These are phyloP conservation scores for Drosophila flavopinicola DNA, from an alignment of 2,888 invertebrate species.

Conservation along the genomic window DNA sequence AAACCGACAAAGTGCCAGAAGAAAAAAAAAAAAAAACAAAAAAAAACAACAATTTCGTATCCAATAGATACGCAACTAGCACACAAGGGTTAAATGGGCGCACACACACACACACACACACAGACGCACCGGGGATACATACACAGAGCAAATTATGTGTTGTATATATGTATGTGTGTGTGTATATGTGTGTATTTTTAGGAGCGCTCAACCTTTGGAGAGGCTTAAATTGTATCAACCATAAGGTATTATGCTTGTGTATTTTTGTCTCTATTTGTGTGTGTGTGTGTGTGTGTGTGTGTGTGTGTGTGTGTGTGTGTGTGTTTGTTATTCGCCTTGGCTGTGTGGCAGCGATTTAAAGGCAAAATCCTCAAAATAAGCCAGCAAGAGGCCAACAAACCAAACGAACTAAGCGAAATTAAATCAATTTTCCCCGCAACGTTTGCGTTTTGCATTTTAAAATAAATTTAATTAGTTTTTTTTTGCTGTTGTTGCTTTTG, in stretches of 20 bases:
- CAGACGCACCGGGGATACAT: constrained; percentile 19
- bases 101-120: constrained; percentile 16
- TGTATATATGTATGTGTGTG: no score
- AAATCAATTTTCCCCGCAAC: constrained; percentile 52
- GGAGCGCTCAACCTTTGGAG: constrained; percentile 70
- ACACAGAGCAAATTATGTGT: constrained; percentile 57
- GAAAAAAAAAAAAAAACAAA: constrained; percentile 28
- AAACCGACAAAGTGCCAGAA: constrained; percentile 49
- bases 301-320: constrained; percentile 18
- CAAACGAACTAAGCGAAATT: constrained; percentile 41
- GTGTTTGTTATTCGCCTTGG: constrained; percentile 40
- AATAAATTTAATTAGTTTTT: constrained; percentile 69
- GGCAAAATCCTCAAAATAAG: constrained; percentile 75
- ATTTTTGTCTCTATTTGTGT: constrained; percentile 18
- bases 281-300: constrained; percentile 15
- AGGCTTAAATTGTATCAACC: constrained; percentile 72
- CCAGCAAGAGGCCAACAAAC: constrained; percentile 64
- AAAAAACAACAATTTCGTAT: constrained; percentile 60
- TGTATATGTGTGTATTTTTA: constrained; percentile 71
- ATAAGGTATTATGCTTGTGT: constrained; percentile 39
- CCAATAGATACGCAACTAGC: constrained; percentile 76
- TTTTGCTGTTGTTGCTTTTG: background rate
- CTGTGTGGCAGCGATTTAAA: constrained; percentile 68
- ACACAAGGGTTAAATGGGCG: constrained; percentile 49
- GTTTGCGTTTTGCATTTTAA: constrained; percentile 40